phyloP scores from a whole-genome alignment of 2,113 vertebrate genomes.

The Zootoca vivipara region DNA sequence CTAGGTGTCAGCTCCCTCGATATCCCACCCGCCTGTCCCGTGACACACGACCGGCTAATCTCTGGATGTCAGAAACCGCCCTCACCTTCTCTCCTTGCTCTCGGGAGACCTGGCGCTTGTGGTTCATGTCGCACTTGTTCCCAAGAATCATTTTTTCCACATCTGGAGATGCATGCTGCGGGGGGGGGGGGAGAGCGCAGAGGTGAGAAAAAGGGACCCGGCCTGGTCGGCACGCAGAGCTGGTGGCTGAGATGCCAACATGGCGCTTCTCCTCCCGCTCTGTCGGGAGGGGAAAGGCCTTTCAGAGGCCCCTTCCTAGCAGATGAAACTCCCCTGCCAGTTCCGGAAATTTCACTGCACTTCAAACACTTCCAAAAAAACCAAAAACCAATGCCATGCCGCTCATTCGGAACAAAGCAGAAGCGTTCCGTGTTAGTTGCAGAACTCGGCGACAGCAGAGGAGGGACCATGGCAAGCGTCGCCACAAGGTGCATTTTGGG shows the following conservation, averaged over 20 bases:
- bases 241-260: no score
- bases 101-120: constrained; percentile 95
- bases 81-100: constrained; percentile 95
- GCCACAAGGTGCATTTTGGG: neutral
- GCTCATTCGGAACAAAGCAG: neutral
- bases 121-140: constrained; percentile 97
- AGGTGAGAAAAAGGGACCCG: neutral
- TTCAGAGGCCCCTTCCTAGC: neutral
- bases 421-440: neutral
- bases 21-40: no score
- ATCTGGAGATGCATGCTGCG: constrained; percentile 93
- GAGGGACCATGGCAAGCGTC: neutral
- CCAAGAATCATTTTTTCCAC: constrained; percentile 99
- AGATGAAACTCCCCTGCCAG: neutral
- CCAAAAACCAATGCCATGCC: neutral
- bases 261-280: neutral
- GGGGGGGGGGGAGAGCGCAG: neutral
- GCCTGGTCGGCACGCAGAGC: neutral
- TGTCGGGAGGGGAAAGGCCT: neutral
- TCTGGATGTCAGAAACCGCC: rapidly evolving
- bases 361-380: neutral
- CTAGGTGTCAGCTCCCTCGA: no score
- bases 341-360: neutral
- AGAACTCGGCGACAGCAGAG: neutral
- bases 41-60: no score